Conservation (phyloP, 2,797 vertebrate genomes). For the Coracias cyanogaster region DNA sequence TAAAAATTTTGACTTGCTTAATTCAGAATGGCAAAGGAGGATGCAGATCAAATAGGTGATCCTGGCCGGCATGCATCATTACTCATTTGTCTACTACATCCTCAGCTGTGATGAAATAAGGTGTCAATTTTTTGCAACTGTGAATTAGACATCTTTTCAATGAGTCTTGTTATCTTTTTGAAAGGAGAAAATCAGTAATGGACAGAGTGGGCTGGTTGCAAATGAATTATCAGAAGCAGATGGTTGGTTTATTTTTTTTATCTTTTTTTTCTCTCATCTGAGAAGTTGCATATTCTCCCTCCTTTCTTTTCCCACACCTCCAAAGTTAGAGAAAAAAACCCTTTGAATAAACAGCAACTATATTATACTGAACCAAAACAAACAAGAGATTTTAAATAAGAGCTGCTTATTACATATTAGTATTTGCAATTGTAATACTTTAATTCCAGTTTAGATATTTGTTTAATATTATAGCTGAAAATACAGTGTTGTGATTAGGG, state of each 20-base stretch:
- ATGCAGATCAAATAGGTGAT: not conserved
- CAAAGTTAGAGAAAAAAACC: not conserved
- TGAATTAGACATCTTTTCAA: constrained; percentile 33
- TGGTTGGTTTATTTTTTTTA: not conserved
- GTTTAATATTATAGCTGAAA: not conserved
- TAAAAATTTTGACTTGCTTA: not conserved
- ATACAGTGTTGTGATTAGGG: not conserved
- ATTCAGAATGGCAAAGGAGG: not conserved
- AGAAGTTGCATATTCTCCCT: not conserved
- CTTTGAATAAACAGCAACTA: not conserved
- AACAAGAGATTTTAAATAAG: not conserved
- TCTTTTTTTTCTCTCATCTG: not conserved
- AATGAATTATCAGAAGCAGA: constrained; percentile 1
- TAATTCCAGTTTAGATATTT: not conserved
- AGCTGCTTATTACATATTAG: not conserved
- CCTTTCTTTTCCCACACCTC: rapidly evolving
- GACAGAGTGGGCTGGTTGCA: not conserved
- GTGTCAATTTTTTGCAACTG: constrained; percentile 26
- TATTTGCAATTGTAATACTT: not conserved
- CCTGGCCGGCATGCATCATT: not conserved
- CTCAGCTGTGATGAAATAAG: constrained; percentile 4
- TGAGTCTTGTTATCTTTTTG: constrained; percentile 3
- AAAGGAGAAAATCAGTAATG: constrained; percentile 22
- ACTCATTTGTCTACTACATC: not conserved
- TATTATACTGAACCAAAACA: not conserved